Conservation (phyloP, 2,888 invertebrate species). For the Chymomyza procnemis region DNA sequence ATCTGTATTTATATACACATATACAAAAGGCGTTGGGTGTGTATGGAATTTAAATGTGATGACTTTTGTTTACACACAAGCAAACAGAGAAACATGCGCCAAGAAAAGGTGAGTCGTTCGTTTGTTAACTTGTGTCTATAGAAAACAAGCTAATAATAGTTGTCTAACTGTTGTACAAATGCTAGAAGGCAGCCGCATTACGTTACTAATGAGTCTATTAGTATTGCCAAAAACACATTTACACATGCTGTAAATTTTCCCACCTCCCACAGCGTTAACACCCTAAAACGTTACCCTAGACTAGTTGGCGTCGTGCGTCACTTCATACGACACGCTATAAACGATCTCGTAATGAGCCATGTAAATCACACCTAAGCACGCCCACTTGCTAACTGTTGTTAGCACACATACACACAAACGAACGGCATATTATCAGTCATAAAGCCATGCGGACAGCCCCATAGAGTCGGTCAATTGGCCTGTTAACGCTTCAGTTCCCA, state of each 20-base stretch:
- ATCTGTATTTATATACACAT: neutral
- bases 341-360: slow-evolving; percentile 42
- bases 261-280: neutral
- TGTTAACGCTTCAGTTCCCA: neutral
- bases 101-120: slow-evolving; percentile 21
- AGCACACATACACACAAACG: too few species aligned
- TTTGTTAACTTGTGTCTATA: neutral
- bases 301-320: slow-evolving; percentile 43
- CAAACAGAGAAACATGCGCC: slow-evolving; percentile 4
- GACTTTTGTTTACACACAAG: slow-evolving; percentile 46
- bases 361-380: slow-evolving; percentile 34
- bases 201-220: neutral
- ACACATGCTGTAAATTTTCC: neutral
- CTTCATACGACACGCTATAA: slow-evolving; percentile 19
- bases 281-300: slow-evolving; percentile 22
- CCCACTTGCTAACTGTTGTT: slow-evolving; percentile 3
- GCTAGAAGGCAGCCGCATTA: neutral
- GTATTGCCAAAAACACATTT: neutral
- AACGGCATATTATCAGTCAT: neutral
- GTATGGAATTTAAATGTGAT: slow-evolving; percentile 58
- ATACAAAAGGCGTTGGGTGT: slow-evolving; percentile 44
- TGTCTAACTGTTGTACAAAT: neutral
- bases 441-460: neutral
- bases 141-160: neutral
- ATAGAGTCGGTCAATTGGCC: neutral